Evolutionary conservation across 2,797 vertebrate species (phyloP).

Genomic region (Enteromius paludinosus): DNA sequence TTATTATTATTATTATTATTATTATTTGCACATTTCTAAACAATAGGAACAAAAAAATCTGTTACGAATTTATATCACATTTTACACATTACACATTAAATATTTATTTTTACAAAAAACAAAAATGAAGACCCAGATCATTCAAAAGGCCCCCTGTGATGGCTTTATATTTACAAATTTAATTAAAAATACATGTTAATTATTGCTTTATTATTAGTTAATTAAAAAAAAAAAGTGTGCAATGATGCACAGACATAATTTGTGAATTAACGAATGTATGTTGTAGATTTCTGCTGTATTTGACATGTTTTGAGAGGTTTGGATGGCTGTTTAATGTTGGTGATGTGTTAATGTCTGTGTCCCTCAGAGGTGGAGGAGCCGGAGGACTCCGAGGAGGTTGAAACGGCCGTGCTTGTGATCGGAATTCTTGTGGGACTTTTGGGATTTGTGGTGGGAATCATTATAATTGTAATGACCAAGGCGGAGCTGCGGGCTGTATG

Average conservation of each 20-base stretch:
- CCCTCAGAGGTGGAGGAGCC: constrained; percentile 46
- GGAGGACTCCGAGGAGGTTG: constrained; percentile 36
- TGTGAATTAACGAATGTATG: background rate
- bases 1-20: background rate
- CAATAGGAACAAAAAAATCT: background rate
- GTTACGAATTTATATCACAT: background rate
- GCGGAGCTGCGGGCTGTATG: constrained; percentile 18
- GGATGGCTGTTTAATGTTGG: background rate
- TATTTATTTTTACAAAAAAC: background rate
- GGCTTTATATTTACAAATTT: background rate
- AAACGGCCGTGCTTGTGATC: constrained; percentile 52
- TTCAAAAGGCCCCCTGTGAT: fast-evolving
- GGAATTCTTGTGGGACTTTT: constrained; percentile 62
- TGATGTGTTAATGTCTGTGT: constrained; percentile 11
- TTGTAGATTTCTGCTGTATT: background rate
- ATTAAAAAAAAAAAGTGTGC: background rate
- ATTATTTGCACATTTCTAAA: background rate
- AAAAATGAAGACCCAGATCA: background rate
- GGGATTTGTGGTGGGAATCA: constrained; percentile 58
- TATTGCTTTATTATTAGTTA: background rate
- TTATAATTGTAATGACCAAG: constrained; percentile 60
- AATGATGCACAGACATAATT: background rate
- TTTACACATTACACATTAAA: no score
- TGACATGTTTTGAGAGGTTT: background rate
- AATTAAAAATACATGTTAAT: background rate